phyloP scores from a whole-genome alignment of 2,797 vertebrate species.

The Allobates femoralis region DNA sequence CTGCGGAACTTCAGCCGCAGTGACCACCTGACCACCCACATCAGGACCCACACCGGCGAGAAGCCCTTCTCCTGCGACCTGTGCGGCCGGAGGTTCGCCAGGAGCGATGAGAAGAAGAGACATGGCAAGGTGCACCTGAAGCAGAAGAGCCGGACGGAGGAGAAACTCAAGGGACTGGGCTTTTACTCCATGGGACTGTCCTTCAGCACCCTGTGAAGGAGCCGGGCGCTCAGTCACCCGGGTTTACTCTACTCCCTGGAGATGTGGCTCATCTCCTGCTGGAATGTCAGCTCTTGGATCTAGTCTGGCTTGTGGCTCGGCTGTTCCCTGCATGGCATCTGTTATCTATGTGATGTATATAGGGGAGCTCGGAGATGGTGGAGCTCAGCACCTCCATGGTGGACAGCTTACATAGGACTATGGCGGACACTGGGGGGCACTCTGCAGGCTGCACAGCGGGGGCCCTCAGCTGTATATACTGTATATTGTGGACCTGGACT shows the following conservation, averaged over 20 bases:
- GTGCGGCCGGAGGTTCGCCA: slow-evolving; percentile 93
- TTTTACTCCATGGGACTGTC: slow-evolving; percentile 79
- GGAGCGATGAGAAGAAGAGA: slow-evolving; percentile 93
- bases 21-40: slow-evolving; percentile 97
- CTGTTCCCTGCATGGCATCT: slow-evolving; percentile 43
- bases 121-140: slow-evolving; percentile 96
- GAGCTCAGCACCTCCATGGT: neutral
- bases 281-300: neutral
- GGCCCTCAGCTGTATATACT: neutral
- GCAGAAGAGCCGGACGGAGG: slow-evolving; percentile 94
- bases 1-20: slow-evolving; percentile 97
- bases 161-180: slow-evolving; percentile 86
- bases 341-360: slow-evolving; percentile 38
- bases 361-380: neutral
- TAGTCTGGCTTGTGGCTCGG: neutral
- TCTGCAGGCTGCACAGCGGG: neutral
- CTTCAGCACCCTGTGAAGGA: slow-evolving; percentile 72
- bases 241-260: slow-evolving; percentile 47
- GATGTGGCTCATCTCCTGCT: neutral
- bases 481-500: slow-evolving; percentile 22
- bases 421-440: too few relatives aligned
- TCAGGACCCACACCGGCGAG: slow-evolving; percentile 97
- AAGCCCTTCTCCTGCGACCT: slow-evolving; percentile 97
- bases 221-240: neutral
- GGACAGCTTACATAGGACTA: too few relatives aligned